A percentile compares a stretch with the other conserved stretches of the same genome.
Evolutionary conservation across 1,140 invertebrate species (phyloP).

Genomic region (Zophobas atratus): DNA sequence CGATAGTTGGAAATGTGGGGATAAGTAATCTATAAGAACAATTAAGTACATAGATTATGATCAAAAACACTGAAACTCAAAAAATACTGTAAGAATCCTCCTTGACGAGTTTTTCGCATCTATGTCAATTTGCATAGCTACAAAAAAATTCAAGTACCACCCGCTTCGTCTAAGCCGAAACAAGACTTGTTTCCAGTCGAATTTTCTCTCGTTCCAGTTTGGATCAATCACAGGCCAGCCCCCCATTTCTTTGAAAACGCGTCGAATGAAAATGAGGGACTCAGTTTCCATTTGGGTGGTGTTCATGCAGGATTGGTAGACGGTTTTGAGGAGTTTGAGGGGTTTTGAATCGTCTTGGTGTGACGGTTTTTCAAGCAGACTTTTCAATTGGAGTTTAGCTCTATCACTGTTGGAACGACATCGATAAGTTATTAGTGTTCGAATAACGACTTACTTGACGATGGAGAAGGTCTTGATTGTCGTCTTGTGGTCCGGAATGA

Average conservation of each 20-base stretch:
- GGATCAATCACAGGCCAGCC: slow-evolving; percentile 74
- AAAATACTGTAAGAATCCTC: slow-evolving; percentile 23
- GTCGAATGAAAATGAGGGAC: slow-evolving; percentile 66
- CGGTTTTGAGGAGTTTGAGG: slow-evolving; percentile 47
- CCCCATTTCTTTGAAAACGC: slow-evolving; percentile 69
- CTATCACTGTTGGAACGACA: slow-evolving; percentile 62
- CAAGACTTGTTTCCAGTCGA: slow-evolving; percentile 83
- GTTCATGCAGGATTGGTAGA: slow-evolving; percentile 46
- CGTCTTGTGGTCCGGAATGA: slow-evolving; percentile 72
- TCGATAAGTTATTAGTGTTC: too few relatives aligned
- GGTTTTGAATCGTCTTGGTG: slow-evolving; percentile 20
- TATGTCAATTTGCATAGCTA: slow-evolving; percentile 87
- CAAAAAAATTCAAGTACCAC: slow-evolving; percentile 88
- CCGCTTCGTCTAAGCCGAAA: slow-evolving; percentile 82
- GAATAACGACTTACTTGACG: slow-evolving; percentile 60
- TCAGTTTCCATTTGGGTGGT: slow-evolving; percentile 61
- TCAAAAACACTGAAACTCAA: neutral
- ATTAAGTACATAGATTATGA: slow-evolving; percentile 14
- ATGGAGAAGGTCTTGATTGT: slow-evolving; percentile 68
- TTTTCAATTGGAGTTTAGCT: slow-evolving; percentile 26
- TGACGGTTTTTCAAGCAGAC: slow-evolving; percentile 20
- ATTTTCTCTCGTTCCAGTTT: slow-evolving; percentile 74
- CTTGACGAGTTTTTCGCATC: slow-evolving; percentile 87
- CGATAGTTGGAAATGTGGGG: slow-evolving; percentile 71
- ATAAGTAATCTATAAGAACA: slow-evolving; percentile 75